phyloP scores from a whole-genome alignment of 1,140 invertebrate species.

The Mamestra configurata region DNA sequence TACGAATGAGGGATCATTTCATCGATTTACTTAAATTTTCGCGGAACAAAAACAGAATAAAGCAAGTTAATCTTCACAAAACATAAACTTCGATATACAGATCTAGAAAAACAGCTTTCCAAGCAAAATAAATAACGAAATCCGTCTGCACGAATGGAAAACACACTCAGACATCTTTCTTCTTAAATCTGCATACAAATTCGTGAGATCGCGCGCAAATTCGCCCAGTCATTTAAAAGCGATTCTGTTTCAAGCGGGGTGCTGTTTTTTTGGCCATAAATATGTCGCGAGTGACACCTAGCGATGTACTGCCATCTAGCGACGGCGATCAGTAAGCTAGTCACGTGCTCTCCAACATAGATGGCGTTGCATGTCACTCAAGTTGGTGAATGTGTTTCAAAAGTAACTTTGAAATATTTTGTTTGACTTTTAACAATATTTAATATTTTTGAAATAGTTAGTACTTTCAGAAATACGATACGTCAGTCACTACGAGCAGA shows the following conservation, averaged over 20 bases:
- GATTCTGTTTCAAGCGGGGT: slow-evolving; percentile 75
- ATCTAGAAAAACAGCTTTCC: slow-evolving; percentile 41
- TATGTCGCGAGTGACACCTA: slow-evolving; percentile 72
- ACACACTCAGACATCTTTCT: slow-evolving; percentile 78
- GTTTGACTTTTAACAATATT: neutral
- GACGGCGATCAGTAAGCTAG: slow-evolving; percentile 47
- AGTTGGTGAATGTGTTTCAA: slow-evolving; percentile 24
- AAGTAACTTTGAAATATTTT: slow-evolving; percentile 31
- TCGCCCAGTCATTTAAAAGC: slow-evolving; percentile 82
- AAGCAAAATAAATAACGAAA: slow-evolving; percentile 65
- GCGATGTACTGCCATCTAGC: slow-evolving; percentile 49
- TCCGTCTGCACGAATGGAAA: slow-evolving; percentile 72
- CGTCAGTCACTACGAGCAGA: no score
- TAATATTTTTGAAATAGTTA: neutral
- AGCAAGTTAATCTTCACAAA: slow-evolving; percentile 38
- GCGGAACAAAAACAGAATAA: slow-evolving; percentile 15
- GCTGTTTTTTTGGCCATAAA: slow-evolving; percentile 73
- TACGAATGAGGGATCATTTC: neutral
- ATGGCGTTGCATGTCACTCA: slow-evolving; percentile 62
- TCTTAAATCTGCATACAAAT: slow-evolving; percentile 82
- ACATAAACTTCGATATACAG: slow-evolving; percentile 43
- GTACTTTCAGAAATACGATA: neutral
- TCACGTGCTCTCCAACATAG: slow-evolving; percentile 58
- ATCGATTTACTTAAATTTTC: slow-evolving; percentile 1
- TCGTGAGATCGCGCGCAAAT: slow-evolving; percentile 78